Evolutionary conservation across 1,140 invertebrate species (phyloP).

Genomic region (Pogonognathellus flavescens): DNA sequence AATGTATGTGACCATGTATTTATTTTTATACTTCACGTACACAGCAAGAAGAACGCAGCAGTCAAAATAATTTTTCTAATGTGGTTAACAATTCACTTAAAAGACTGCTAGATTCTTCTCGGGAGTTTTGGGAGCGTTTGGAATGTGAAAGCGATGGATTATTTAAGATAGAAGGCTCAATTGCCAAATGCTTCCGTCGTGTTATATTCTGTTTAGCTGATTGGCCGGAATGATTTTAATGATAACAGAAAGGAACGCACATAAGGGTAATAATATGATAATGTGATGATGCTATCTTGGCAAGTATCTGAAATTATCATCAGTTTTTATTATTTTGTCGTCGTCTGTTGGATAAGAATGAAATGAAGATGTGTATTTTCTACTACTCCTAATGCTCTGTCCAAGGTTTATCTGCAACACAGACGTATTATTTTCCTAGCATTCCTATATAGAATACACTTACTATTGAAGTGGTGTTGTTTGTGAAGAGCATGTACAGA

Average conservation of each 20-base stretch:
- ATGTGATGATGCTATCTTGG: slow-evolving; percentile 44
- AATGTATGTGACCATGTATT: neutral
- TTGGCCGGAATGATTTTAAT: slow-evolving; percentile 35
- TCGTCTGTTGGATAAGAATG: slow-evolving; percentile 33
- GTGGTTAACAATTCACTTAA: neutral
- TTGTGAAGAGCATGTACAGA: neutral
- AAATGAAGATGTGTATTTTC: neutral
- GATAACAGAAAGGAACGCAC: slow-evolving; percentile 29
- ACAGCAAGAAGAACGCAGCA: neutral
- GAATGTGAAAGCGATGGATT: slow-evolving; percentile 39
- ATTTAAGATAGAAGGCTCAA: slow-evolving; percentile 42
- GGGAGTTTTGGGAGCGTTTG: slow-evolving; percentile 27
- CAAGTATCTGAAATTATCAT: slow-evolving; percentile 47
- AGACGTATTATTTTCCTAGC: neutral
- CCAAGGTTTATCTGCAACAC: neutral
- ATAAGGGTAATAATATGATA: slow-evolving; percentile 47
- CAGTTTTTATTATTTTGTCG: slow-evolving; percentile 47
- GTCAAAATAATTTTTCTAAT: slow-evolving; percentile 10
- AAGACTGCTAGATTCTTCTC: neutral
- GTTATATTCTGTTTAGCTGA: slow-evolving; percentile 42
- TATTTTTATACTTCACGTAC: neutral
- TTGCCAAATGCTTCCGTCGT: slow-evolving; percentile 47
- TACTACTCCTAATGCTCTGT: neutral
- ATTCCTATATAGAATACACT: neutral
- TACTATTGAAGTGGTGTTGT: neutral